phyloP scores from a whole-genome alignment of 2,113 vertebrate species.

The Heterotilapia buettikoferi region DNA sequence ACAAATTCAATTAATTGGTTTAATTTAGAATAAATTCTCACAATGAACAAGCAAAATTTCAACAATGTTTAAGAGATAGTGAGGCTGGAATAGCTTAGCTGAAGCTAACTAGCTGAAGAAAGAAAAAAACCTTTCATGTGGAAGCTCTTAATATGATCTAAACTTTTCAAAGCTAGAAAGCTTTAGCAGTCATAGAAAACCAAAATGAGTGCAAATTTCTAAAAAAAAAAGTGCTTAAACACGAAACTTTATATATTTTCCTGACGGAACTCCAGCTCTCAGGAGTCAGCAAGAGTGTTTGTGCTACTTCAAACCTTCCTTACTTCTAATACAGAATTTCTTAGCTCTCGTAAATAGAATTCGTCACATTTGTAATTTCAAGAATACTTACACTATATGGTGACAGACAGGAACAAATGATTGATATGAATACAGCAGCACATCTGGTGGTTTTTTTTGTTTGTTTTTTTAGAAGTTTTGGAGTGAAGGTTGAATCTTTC shows the following conservation, averaged over 20 bases:
- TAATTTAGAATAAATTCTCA: not conserved
- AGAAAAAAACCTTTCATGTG: not conserved
- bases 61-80: not conserved
- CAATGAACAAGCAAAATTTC: not conserved
- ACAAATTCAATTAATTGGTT: not conserved
- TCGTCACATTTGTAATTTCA: not conserved
- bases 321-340: not conserved
- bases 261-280: not conserved
- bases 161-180: not conserved
- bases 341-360: not conserved
- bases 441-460: not conserved
- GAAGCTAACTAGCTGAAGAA: not conserved
- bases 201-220: not conserved
- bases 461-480: not conserved
- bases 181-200: not conserved
- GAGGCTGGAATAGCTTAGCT: not conserved
- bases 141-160: not conserved
- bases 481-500: not conserved
- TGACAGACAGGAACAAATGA: not conserved
- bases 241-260: fast-evolving
- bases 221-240: not conserved
- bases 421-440: not conserved
- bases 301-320: not conserved
- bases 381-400: not conserved
- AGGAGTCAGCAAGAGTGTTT: not conserved